A percentile compares a stretch with the other conserved stretches of the same genome.
These are phyloP conservation scores for Trissolcus basalis DNA, from an alignment of 1,140 invertebrate genomes.

Conservation along the genomic window DNA sequence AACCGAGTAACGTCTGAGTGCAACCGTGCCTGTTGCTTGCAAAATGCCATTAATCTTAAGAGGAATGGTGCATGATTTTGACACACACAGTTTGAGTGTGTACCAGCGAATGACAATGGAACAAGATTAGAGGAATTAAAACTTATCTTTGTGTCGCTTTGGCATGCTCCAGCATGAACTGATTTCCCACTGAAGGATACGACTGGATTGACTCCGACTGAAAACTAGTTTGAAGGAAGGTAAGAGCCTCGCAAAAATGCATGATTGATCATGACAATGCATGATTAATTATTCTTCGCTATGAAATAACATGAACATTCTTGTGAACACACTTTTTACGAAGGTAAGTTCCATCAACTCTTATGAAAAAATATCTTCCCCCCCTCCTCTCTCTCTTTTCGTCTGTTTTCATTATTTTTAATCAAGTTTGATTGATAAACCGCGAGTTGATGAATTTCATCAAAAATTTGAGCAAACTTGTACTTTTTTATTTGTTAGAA, in stretches of 20 bases:
- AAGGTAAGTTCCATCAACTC: constrained; percentile 29
- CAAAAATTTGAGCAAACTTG: too few species aligned
- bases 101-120: constrained; percentile 35
- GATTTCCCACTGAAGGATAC: constrained; percentile 70
- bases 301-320: constrained; percentile 19
- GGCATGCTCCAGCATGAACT: constrained; percentile 71
- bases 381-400: not conserved
- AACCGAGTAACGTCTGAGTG: constrained; percentile 21
- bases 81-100: constrained; percentile 33
- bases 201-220: constrained; percentile 34
- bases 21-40: constrained; percentile 41
- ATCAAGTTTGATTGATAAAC: too few species aligned
- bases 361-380: not conserved
- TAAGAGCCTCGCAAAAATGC: constrained; percentile 41
- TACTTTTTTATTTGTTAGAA: too few species aligned
- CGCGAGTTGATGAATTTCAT: too few species aligned
- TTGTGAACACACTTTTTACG: not conserved
- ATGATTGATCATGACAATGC: constrained; percentile 46
- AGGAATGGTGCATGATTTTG: constrained; percentile 46
- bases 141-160: constrained; percentile 51
- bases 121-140: constrained; percentile 47
- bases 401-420: not conserved
- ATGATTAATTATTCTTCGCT: constrained; percentile 38
- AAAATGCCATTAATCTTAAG: constrained; percentile 44
- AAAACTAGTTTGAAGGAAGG: constrained; percentile 32